Conservation (phyloP, 2,888 invertebrate species). For the Amphimallon solstitiale region DNA sequence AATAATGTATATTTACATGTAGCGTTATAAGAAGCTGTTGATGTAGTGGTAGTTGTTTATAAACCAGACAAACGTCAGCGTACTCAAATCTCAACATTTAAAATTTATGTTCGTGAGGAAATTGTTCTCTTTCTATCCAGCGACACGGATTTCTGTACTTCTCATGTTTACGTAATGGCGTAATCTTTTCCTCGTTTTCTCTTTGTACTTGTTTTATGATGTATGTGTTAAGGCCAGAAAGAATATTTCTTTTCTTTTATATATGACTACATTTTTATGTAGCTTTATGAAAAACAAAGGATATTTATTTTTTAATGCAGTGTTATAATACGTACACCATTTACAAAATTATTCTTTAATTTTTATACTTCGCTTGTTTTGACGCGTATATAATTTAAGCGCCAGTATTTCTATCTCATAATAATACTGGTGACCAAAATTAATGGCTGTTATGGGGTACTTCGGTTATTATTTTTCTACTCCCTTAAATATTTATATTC, state of each 20-base stretch:
- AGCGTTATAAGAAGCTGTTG: background rate
- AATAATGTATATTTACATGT: no score
- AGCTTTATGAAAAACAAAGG: background rate
- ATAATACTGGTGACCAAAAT: no score
- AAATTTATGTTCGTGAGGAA: constrained; percentile 1
- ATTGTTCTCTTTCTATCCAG: background rate
- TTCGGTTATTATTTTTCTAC: no score
- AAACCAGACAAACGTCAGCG: background rate
- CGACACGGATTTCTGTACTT: background rate
- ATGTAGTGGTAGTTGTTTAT: background rate
- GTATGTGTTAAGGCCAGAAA: background rate
- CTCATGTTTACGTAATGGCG: constrained; percentile 3
- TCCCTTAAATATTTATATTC: no score
- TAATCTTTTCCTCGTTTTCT: background rate
- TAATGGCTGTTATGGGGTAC: no score
- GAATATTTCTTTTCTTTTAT: background rate
- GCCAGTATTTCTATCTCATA: no score
- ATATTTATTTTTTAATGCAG: background rate
- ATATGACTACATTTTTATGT: no score
- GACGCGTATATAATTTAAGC: no score
- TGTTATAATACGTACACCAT: background rate
- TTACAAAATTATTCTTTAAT: no score
- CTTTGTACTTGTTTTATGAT: background rate
- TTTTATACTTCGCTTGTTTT: no score
- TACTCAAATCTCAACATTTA: background rate